phyloP scores from a whole-genome alignment of 2,797 vertebrate genomes.

The Rhinichthys osculus region DNA sequence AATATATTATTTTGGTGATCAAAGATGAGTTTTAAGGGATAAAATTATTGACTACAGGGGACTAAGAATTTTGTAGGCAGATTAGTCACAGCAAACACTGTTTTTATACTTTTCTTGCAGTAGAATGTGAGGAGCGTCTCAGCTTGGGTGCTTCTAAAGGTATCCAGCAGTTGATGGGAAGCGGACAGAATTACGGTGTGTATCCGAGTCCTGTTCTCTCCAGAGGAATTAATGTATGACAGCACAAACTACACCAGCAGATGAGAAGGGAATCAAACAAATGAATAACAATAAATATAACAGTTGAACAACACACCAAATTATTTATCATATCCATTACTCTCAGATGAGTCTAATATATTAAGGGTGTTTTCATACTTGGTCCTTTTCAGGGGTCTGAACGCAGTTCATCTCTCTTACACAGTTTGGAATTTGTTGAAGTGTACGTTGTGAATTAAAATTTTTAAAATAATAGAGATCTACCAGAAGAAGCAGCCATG shows the following conservation, averaged over 20 bases:
- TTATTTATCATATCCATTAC: not conserved
- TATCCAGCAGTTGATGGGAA: constrained; percentile 76
- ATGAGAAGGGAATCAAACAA: not conserved
- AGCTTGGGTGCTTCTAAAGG: constrained; percentile 80
- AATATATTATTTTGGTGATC: too few species aligned
- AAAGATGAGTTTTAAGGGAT: too few species aligned
- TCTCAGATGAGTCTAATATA: not conserved
- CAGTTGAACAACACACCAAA: not conserved
- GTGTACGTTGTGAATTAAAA: too few species aligned
- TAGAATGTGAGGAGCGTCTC: constrained; percentile 81
- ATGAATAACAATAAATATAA: not conserved
- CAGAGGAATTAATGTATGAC: constrained; percentile 72
- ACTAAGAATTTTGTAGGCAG: not conserved
- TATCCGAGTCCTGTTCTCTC: constrained; percentile 74
- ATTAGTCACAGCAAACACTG: not conserved
- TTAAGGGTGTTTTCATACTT: too few species aligned
- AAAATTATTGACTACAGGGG: too few species aligned
- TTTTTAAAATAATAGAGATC: too few species aligned
- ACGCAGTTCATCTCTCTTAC: too few species aligned
- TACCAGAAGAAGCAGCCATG: too few species aligned
- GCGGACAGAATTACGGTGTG: constrained; percentile 76
- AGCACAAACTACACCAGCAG: constrained; percentile 68
- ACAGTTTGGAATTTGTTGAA: too few species aligned
- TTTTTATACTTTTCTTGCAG: constrained; percentile 78
- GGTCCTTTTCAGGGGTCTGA: too few species aligned